Evolutionary conservation across 2,888 invertebrate genomes (phyloP).

Genomic region (Penaeus monodon): DNA sequence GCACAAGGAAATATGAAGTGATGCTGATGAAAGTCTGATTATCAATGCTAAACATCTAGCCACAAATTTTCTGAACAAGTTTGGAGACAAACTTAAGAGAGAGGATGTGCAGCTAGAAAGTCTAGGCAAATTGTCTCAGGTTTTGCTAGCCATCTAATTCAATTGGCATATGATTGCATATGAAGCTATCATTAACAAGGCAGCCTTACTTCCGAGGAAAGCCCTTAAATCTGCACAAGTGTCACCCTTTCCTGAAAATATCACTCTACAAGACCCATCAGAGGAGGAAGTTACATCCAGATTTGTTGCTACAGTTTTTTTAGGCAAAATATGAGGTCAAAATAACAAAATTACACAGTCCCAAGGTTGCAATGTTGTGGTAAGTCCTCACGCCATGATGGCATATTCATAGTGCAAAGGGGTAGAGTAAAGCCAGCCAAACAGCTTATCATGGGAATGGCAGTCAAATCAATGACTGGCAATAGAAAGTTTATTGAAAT

Average conservation of each 20-base stretch:
- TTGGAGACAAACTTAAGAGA: slow-evolving; percentile 22
- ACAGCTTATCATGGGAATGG: slow-evolving; percentile 28
- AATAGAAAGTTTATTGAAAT: slow-evolving; percentile 26
- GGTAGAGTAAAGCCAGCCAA: slow-evolving; percentile 26
- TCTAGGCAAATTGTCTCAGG: slow-evolving; percentile 19
- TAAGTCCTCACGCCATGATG: slow-evolving; percentile 22
- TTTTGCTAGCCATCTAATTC: slow-evolving; percentile 20
- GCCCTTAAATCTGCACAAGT: slow-evolving; percentile 21
- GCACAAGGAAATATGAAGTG: background rate
- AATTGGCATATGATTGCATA: slow-evolving; percentile 23
- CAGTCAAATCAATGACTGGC: slow-evolving; percentile 29
- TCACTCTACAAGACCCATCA: slow-evolving; percentile 13
- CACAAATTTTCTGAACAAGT: slow-evolving; percentile 6
- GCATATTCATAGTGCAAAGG: slow-evolving; percentile 21
- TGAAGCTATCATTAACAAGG: slow-evolving; percentile 27
- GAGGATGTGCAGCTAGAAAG: slow-evolving; percentile 20
- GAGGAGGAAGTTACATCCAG: slow-evolving; percentile 14
- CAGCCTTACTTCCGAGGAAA: slow-evolving; percentile 21
- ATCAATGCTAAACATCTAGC: slow-evolving; percentile 6
- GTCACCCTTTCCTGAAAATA: background rate
- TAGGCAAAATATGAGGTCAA: slow-evolving; percentile 22
- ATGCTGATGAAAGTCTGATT: slow-evolving; percentile 8
- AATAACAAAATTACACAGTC: background rate
- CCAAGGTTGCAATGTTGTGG: background rate
- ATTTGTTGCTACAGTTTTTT: slow-evolving; percentile 20